Evolutionary conservation across 2,888 invertebrate genomes (phyloP), one percentile per base, ranked within the genome.

Genomic region (Junonia oenone): DNA sequence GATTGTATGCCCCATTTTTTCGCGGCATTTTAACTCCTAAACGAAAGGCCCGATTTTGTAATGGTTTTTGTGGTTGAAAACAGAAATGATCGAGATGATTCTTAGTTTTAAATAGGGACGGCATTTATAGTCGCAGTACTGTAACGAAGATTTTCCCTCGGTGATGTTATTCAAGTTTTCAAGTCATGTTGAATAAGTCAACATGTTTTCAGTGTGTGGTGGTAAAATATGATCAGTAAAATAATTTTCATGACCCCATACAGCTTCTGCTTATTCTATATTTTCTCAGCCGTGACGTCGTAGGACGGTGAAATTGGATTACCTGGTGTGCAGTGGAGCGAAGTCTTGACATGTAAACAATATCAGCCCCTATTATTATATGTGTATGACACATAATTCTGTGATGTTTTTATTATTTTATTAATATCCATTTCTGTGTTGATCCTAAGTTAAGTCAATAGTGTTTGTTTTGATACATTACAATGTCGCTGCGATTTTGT

Each of bases 211-310:
- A n/a, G n/a, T 6, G 14, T 14, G 6, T 0, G 1, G 6, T 15
- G 37, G 1, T n/a, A n/a, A 0, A 38, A 17, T 6, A 38, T 11
- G 17, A 6, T 17, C 2, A n/a, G 0, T 37, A 22, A 40, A n/a
- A 22, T 6, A 13, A 4, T 38, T 45, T 38, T 31, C 45, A 35
- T 51, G 29, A 54, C 54, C 49, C n/a, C 15, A 15, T 46, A 8
- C 47, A 22, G 33, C 40, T 9, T 54, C 31, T 50, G 46, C 50
- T 46, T 50, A 50, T 43, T 51, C 54, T 33, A 58, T 47, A 54
- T 58, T 51, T 58, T 46, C 47, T 54, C 54, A 33, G 14, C 47
- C 58, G 58, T 51, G 48, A 43, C 46, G 43, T 50, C 11, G 37
- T 38, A 45, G 27, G 26, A 48, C 57, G 46, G 14, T 15, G 35